phyloP scores from a whole-genome alignment of 2,888 invertebrate genomes.

The Apodemia duryi region DNA sequence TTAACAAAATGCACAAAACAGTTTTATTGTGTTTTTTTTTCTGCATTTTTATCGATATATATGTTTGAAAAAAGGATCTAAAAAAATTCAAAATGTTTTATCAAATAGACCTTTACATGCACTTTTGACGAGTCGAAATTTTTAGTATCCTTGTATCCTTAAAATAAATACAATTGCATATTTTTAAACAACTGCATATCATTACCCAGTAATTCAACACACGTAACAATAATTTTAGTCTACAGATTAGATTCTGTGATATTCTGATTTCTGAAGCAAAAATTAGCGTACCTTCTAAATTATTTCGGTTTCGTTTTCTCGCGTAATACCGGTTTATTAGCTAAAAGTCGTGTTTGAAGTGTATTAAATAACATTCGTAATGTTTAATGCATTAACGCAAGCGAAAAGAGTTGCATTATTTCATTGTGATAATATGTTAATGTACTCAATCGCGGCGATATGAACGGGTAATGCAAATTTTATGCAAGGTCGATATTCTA shows the following conservation, averaged over 20 bases:
- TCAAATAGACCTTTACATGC: too few relatives aligned
- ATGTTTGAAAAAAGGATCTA: too few relatives aligned
- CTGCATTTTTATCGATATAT: too few relatives aligned
- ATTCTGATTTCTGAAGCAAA: background rate
- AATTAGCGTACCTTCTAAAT: conserved; percentile 22
- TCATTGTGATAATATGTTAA: conserved; percentile 21
- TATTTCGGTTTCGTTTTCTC: conserved; percentile 24
- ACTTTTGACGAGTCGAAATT: too few relatives aligned
- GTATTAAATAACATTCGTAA: conserved; percentile 9
- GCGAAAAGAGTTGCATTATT: conserved; percentile 19
- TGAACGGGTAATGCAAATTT: conserved; percentile 15
- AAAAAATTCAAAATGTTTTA: too few relatives aligned
- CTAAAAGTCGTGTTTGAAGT: background rate
- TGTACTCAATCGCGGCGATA: conserved; percentile 17
- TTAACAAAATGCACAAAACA: too few relatives aligned
- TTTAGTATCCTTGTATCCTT: too few relatives aligned
- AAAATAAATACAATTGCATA: too few relatives aligned
- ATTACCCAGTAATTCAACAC: conserved; percentile 33
- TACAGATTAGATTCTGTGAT: background rate
- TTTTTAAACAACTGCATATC: conserved; percentile 21
- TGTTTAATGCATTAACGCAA: conserved; percentile 3
- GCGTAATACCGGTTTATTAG: conserved; percentile 18
- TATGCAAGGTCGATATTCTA: conserved; percentile 13
- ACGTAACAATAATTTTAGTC: conserved; percentile 18
- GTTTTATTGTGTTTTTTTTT: too few relatives aligned